Base-by-base conservation (phyloP, 2,888 invertebrate species). In the Phanerotoma sp. region DNA sequence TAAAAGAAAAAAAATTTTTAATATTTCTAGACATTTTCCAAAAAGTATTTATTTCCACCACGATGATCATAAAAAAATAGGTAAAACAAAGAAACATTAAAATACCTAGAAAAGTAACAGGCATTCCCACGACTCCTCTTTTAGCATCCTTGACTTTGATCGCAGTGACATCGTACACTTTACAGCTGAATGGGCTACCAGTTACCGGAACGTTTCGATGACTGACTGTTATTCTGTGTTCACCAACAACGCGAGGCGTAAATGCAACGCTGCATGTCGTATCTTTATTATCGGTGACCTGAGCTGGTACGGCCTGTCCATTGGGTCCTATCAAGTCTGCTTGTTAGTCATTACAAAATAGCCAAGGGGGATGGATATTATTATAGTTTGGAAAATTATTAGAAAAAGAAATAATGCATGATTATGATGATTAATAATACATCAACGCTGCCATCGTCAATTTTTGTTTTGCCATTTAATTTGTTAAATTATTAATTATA, bases 101-200 rank as follows among this genome's bases (percentile, higher is more conserved):
- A 16, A 46, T 22, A 91, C 91, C 91, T 68, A 95, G 82, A 78
- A 95, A 95, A 40, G 94, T 94, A 30, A 94, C 93, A 2, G 94
- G 88, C 75, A 95, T 89, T 50, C 93, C 93, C 44, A 94, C 89
- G 37, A 93, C 88, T 58, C 94, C 92, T 66, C 86, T 86, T 44
- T 91, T 87, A 9, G 94, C 89, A 71, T 95, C 93, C 77, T 93
- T 94, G 22, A 96, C 95, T 81, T 93, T 89, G 66, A 96, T 96
- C 46, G 96, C 93, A 59, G 88, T 86, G 7, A 96, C 93, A 72
- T 96, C 96, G 74, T 96, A 96, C 4, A 96, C 94, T 83, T 96
- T 95, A 67, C 94, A 90, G 66, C 91, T 89, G 78, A 96, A 96
- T 5, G 96, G 96, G 73, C 94, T 95, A 42, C 96, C 96, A 18